phyloP scores from a whole-genome alignment of 2,888 invertebrate genomes.

The Diadromus collaris region DNA sequence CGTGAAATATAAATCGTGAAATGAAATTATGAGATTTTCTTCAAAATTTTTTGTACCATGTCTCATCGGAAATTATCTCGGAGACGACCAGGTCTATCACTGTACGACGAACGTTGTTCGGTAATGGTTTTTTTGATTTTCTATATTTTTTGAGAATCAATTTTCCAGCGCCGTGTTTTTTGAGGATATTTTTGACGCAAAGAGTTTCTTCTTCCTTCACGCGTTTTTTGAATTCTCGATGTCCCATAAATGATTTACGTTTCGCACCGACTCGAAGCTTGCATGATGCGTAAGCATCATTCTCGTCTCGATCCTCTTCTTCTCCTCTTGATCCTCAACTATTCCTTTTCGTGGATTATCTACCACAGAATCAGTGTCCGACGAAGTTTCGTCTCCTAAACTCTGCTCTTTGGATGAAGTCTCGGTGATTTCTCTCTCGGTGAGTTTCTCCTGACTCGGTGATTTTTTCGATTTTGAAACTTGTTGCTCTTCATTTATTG shows the following conservation, averaged over 20 bases:
- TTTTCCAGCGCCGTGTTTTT: constrained; percentile 24
- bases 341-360: not conserved
- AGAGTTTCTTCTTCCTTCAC: constrained; percentile 26
- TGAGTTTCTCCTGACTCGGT: not conserved
- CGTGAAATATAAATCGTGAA: not conserved
- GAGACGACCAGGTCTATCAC: constrained; percentile 9
- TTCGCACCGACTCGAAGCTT: not conserved
- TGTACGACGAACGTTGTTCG: constrained; percentile 10
- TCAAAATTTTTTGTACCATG: constrained; percentile 2
- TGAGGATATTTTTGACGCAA: constrained; percentile 1
- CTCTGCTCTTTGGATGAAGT: not conserved
- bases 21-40: constrained; percentile 6
- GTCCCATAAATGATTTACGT: not conserved
- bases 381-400: not conserved
- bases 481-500: not conserved
- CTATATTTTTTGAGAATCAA: constrained; percentile 18
- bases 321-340: no score
- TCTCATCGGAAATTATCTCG: constrained; percentile 21
- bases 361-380: not conserved
- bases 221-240: not conserved
- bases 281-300: not conserved
- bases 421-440: no score
- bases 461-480: not conserved
- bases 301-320: not conserved
- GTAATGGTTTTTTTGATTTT: not conserved